These are phyloP conservation scores for Catharus ustulatus DNA, from an alignment of 2,797 vertebrate genomes.

Conservation along the genomic window DNA sequence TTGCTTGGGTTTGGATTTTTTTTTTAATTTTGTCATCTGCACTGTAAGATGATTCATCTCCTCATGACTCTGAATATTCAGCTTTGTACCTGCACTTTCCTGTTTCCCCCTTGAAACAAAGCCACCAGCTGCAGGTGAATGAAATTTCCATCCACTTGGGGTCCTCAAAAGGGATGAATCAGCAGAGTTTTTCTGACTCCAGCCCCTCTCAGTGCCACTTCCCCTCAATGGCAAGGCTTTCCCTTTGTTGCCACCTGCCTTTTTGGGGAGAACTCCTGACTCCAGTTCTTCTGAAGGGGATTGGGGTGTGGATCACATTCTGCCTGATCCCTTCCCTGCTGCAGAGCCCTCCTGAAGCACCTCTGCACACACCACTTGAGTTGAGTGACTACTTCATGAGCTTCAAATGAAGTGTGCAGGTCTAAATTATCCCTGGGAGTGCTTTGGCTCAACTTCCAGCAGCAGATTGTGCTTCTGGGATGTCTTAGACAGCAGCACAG, in stretches of 20 bases:
- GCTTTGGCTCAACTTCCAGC: neutral
- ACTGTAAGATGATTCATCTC: neutral
- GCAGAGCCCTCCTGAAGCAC: neutral
- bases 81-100: neutral
- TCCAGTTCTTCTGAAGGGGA: neutral
- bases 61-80: neutral
- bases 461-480: neutral
- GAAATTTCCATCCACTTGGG: neutral
- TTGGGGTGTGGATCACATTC: neutral
- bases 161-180: neutral
- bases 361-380: slow-evolving; percentile 17
- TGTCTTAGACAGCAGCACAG: neutral
- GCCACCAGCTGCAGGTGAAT: neutral
- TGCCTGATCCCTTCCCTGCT: neutral
- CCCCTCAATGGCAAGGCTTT: neutral
- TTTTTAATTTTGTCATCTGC: neutral
- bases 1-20: neutral
- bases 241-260: neutral
- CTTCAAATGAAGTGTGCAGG: neutral
- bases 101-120: neutral
- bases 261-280: neutral
- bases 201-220: neutral
- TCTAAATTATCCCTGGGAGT: neutral
- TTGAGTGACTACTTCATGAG: neutral
- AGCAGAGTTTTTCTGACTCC: neutral